Conservation (phyloP, 2,888 invertebrate genomes). For the Hyalella azteca region DNA sequence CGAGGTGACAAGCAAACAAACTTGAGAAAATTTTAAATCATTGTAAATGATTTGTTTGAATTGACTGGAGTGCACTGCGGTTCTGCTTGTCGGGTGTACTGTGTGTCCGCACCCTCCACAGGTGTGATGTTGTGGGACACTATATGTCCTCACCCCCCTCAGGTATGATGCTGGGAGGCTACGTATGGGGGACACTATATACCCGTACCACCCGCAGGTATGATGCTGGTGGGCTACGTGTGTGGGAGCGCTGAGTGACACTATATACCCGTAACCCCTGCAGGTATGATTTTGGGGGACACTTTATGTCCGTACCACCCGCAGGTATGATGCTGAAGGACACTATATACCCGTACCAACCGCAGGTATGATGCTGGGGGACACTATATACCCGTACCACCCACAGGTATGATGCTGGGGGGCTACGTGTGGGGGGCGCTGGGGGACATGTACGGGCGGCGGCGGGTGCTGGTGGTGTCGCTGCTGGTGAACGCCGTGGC, state of each 20-base stretch:
- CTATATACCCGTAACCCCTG: too few relatives aligned
- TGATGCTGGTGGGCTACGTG: too few relatives aligned
- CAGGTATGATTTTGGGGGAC: too few relatives aligned
- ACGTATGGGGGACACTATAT: conserved; percentile 79
- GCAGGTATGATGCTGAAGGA: not conserved
- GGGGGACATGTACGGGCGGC: conserved; percentile 82
- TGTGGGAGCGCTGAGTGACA: conserved; percentile 84
- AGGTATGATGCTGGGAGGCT: conserved; percentile 82
- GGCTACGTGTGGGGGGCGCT: conserved; percentile 85
- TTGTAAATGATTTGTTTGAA: too few relatives aligned
- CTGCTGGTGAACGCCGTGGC: conserved; percentile 76
- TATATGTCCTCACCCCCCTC: not conserved
- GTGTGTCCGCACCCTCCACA: not conserved
- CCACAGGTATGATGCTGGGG: conserved; percentile 76
- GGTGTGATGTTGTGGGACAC: not conserved
- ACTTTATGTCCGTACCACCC: too few relatives aligned
- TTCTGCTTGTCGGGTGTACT: not conserved
- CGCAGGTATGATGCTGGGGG: not conserved
- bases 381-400: not conserved
- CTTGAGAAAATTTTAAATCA: too few relatives aligned
- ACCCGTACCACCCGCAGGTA: too few relatives aligned
- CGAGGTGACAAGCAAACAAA: too few relatives aligned
- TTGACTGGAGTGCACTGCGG: too few relatives aligned
- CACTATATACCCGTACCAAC: not conserved
- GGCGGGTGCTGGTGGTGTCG: conserved; percentile 75